phyloP scores from a whole-genome alignment of 1,140 invertebrate species.

The Anastrepha ludens region DNA sequence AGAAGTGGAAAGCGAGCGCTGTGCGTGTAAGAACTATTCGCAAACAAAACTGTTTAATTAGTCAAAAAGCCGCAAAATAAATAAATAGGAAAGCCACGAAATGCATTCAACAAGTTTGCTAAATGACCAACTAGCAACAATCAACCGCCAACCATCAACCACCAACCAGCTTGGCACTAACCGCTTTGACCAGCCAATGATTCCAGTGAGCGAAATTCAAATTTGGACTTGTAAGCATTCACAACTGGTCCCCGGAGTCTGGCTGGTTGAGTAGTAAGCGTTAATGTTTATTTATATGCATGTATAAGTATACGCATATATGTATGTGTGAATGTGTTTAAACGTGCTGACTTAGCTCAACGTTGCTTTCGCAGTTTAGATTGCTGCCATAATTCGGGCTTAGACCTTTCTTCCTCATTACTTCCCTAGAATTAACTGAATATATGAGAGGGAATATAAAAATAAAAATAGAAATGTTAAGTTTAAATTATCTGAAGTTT shows the following conservation, averaged over 20 bases:
- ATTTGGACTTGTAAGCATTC: background rate
- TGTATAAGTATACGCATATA: too few relatives aligned
- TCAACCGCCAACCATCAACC: background rate
- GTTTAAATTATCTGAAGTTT: background rate
- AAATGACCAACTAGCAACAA: background rate
- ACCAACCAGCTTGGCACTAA: background rate
- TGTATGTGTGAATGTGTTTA: too few relatives aligned
- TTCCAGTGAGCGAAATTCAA: background rate
- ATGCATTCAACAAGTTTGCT: slow-evolving; percentile 40
- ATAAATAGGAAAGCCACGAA: slow-evolving; percentile 11
- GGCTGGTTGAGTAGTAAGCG: too few relatives aligned
- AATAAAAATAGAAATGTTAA: too few relatives aligned
- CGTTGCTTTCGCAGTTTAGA: too few relatives aligned
- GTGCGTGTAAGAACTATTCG: background rate
- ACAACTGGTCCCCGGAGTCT: too few relatives aligned
- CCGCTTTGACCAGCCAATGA: background rate
- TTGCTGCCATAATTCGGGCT: too few relatives aligned
- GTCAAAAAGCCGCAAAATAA: slow-evolving; percentile 46
- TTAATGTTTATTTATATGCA: too few relatives aligned
- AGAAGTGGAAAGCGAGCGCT: background rate
- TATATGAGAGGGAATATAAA: too few relatives aligned
- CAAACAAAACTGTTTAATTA: slow-evolving; percentile 33
- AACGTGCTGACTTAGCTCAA: too few relatives aligned
- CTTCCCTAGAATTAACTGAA: too few relatives aligned
- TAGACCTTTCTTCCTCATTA: too few relatives aligned